Conservation (phyloP, 2,888 invertebrate species). For the Prosapia bicincta region DNA sequence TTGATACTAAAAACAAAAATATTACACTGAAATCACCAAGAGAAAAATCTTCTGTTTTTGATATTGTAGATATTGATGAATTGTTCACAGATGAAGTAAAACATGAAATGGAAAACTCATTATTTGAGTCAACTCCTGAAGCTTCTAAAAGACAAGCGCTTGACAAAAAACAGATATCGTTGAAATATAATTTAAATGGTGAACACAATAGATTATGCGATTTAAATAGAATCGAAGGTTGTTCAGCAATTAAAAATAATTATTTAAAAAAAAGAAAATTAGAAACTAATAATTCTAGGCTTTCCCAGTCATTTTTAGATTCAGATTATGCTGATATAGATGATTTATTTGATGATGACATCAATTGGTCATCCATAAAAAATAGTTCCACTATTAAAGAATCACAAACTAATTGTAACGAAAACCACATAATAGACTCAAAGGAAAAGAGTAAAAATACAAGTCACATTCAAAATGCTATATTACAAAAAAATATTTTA, state of each 20-base stretch:
- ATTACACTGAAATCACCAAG: not conserved
- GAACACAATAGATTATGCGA: not conserved
- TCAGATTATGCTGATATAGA: not conserved
- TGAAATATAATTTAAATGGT: not conserved
- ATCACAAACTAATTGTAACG: too few species aligned
- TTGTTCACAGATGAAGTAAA: conserved; percentile 11
- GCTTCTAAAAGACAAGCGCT: not conserved
- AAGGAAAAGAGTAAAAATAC: not conserved
- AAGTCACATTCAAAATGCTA: not conserved
- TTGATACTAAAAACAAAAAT: not conserved
- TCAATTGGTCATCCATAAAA: not conserved
- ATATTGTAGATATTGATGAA: conserved; percentile 16
- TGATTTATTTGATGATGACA: conserved; percentile 7
- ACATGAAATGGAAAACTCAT: not conserved
- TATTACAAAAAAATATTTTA: not conserved
- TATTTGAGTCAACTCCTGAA: not conserved
- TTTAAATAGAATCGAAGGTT: not conserved
- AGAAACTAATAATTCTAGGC: not conserved
- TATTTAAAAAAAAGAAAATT: not conserved
- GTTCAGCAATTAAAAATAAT: too few species aligned
- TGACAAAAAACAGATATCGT: not conserved
- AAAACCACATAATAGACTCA: not conserved
- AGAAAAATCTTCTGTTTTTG: not conserved
- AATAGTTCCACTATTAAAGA: not conserved
- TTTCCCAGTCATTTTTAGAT: not conserved